Percentiles rank a stretch among this genome's conserved stretches.
Conservation (phyloP, 2,888 invertebrate species). For the Epiblema foenella region DNA sequence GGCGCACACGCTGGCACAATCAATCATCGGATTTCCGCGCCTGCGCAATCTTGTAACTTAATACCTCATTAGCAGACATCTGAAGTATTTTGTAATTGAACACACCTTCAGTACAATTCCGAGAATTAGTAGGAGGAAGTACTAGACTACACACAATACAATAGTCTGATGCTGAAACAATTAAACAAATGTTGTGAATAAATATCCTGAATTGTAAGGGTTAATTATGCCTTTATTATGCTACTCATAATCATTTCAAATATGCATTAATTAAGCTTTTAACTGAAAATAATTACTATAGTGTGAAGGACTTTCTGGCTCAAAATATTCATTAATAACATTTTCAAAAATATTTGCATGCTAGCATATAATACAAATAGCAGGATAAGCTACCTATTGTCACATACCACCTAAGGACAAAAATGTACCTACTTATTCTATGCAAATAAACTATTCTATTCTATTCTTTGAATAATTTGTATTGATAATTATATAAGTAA, state of each 20-base stretch:
- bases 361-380: no score
- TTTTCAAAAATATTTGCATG: no score
- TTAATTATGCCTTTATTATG: background rate
- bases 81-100: slow-evolving; percentile 3
- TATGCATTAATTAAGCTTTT: no score
- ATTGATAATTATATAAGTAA: no score
- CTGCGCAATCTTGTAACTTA: background rate
- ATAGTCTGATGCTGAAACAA: background rate
- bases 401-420: no score
- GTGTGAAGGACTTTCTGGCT: no score
- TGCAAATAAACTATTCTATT: no score
- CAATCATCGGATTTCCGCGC: background rate
- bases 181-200: background rate
- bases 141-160: slow-evolving; percentile 7
- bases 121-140: slow-evolving; percentile 8
- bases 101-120: slow-evolving; percentile 1
- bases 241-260: background rate
- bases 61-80: slow-evolving; percentile 7
- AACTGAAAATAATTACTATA: no score
- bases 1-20: background rate
- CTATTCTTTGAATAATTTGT: no score
- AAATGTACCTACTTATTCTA: no score
- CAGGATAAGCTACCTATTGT: no score
- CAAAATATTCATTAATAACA: no score
- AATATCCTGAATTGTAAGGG: background rate